These are phyloP conservation scores for Porites rus DNA, from an alignment of 92 coral and sea anemone genomes.

Conservation along the genomic window DNA sequence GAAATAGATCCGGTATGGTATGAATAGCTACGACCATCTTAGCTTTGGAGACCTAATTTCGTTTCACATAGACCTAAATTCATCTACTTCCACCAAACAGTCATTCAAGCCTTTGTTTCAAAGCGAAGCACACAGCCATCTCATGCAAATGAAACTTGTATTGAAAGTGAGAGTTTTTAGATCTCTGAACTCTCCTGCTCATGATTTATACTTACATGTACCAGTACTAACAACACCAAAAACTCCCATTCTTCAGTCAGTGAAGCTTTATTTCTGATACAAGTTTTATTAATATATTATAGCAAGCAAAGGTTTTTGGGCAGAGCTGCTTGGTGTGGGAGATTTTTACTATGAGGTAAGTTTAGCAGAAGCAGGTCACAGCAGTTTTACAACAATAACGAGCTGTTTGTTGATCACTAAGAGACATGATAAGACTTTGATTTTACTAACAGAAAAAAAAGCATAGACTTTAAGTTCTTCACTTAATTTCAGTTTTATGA, in stretches of 20 bases:
- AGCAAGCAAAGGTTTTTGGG: conserved; percentile 99
- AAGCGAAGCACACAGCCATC: background rate
- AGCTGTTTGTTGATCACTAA: too few relatives aligned
- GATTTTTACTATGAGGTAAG: conserved; percentile 98
- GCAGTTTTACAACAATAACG: too few relatives aligned
- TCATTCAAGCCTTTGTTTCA: background rate
- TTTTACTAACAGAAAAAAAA: too few relatives aligned
- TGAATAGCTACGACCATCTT: background rate
- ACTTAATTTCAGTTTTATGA: too few relatives aligned
- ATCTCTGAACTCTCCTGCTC: too few relatives aligned
- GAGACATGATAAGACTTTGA: too few relatives aligned
- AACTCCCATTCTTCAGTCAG: background rate
- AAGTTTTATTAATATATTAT: background rate
- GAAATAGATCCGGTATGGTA: background rate
- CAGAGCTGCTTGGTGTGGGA: conserved; percentile 99
- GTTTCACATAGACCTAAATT: too few relatives aligned
- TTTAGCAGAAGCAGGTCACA: background rate
- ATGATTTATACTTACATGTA: background rate
- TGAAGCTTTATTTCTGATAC: background rate
- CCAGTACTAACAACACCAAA: background rate
- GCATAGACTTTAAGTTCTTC: too few relatives aligned
- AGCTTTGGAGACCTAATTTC: too few relatives aligned
- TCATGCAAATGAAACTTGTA: too few relatives aligned
- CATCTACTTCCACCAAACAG: background rate
- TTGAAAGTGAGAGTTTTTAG: too few relatives aligned